Conservation (phyloP, 2,888 invertebrate genomes). For the Mactromeris polynyma region DNA sequence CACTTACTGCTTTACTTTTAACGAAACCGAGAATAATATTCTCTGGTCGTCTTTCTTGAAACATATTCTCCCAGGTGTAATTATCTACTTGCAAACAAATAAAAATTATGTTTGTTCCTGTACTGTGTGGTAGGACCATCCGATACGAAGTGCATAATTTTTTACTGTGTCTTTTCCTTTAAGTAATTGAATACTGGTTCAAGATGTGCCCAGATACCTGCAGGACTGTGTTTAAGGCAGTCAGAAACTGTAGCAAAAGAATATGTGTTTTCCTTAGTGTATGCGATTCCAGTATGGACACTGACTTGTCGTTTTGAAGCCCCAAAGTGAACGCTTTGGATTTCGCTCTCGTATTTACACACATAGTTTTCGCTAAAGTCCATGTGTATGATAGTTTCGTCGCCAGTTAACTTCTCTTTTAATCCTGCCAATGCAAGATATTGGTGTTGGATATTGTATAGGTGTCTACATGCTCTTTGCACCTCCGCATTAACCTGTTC, state of each 20-base stretch:
- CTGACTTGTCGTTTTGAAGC: background rate
- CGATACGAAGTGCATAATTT: slow-evolving; percentile 72
- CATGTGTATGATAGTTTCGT: background rate
- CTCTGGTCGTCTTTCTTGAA: slow-evolving; percentile 42
- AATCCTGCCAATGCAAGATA: background rate
- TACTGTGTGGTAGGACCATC: slow-evolving; percentile 86
- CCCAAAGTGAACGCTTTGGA: background rate
- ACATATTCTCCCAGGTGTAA: slow-evolving; percentile 57
- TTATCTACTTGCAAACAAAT: slow-evolving; percentile 51
- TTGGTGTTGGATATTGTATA: background rate
- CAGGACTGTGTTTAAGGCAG: background rate
- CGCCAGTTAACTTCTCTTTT: background rate
- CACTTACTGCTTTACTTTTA: slow-evolving; percentile 44
- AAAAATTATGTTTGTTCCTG: slow-evolving; percentile 85
- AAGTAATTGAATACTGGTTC: background rate
- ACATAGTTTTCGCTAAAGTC: background rate
- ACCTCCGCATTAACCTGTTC: background rate
- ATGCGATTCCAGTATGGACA: background rate
- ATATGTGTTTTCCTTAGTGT: background rate
- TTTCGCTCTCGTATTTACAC: background rate
- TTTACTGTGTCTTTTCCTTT: background rate
- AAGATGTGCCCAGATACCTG: background rate
- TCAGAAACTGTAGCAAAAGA: background rate
- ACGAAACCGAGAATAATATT: slow-evolving; percentile 50
- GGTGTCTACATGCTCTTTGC: background rate